These are phyloP conservation scores for Eurytoma californica DNA, from an alignment of 2,888 invertebrate species.

Conservation along the genomic window DNA sequence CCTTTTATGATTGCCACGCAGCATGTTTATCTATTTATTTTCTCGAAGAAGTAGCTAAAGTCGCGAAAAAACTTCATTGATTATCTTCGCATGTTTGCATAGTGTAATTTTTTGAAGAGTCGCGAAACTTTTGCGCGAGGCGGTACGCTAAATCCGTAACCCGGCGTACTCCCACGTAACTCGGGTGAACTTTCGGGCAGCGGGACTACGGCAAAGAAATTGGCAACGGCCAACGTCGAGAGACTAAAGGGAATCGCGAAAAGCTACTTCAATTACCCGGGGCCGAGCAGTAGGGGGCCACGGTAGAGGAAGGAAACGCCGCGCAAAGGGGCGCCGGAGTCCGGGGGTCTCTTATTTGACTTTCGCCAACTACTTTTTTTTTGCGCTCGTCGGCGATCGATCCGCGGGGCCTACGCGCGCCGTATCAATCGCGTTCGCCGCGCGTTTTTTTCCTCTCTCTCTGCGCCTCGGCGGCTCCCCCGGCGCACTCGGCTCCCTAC, in stretches of 20 bases:
- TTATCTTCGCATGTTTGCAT: conserved; percentile 35
- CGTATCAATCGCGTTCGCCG: conserved; percentile 1
- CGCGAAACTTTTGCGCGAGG: conserved; percentile 7
- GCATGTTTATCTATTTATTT: no score
- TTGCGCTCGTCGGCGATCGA: not conserved
- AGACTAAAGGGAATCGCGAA: conserved; percentile 43
- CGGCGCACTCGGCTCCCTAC: conserved; percentile 8
- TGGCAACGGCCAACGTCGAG: conserved; percentile 8
- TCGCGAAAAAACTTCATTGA: conserved; percentile 35
- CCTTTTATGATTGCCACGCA: no score
- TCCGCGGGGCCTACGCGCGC: not conserved
- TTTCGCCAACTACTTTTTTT: conserved; percentile 33
- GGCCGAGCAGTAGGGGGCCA: not conserved
- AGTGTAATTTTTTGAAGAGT: conserved; percentile 35
- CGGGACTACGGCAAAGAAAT: conserved; percentile 43
- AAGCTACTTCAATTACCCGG: conserved; percentile 49
- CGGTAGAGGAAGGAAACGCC: conserved; percentile 22
- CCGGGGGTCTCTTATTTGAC: conserved; percentile 43
- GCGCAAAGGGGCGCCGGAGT: conserved; percentile 17
- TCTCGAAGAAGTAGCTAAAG: not conserved
- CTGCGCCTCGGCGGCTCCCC: not conserved
- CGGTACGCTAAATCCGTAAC: conserved; percentile 19
- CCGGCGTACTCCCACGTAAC: no score
- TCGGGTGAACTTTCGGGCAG: not conserved
- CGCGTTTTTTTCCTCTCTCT: conserved; percentile 3